These are phyloP conservation scores for Orbicella faveolata DNA, from an alignment of 64 coral and sea anemone species.

Conservation along the genomic window DNA sequence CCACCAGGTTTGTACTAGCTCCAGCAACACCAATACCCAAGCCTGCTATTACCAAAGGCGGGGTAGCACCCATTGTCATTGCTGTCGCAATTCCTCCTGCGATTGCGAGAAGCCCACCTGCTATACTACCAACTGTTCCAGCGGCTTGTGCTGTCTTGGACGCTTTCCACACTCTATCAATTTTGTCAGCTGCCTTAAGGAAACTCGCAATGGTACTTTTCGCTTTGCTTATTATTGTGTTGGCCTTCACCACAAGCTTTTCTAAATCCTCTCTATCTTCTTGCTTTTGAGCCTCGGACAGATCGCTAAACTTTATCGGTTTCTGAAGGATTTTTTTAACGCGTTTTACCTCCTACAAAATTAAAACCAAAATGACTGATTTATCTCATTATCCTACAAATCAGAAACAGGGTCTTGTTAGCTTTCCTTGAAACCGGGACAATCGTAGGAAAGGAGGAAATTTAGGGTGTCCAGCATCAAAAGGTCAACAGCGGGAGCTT, in stretches of 20 bases:
- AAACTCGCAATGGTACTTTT: not conserved
- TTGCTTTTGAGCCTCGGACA: not conserved
- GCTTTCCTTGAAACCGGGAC: too few relatives aligned
- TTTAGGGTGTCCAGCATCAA: too few relatives aligned
- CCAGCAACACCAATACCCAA: not conserved
- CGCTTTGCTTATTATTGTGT: not conserved
- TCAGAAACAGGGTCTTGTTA: too few relatives aligned
- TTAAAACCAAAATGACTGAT: too few relatives aligned
- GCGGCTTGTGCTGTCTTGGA: not conserved
- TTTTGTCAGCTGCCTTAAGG: not conserved
- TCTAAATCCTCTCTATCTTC: not conserved
- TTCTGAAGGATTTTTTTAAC: too few relatives aligned
- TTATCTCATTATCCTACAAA: too few relatives aligned
- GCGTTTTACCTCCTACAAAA: too few relatives aligned
- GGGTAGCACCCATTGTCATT: not conserved
- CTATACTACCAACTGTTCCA: not conserved
- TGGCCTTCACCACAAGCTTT: not conserved
- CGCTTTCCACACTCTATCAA: not conserved
- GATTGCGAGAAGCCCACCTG: not conserved
- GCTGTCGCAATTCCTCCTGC: not conserved
- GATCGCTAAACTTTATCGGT: not conserved
- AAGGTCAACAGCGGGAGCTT: too few relatives aligned
- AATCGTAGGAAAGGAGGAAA: too few relatives aligned
- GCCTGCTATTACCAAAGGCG: not conserved
- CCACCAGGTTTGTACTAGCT: not conserved